Percentiles rank a stretch among this genome's conserved stretches.
Evolutionary conservation across 35 echinoderm and acorn worm species (phyloP).

Genomic region (Ptychodera flava): DNA sequence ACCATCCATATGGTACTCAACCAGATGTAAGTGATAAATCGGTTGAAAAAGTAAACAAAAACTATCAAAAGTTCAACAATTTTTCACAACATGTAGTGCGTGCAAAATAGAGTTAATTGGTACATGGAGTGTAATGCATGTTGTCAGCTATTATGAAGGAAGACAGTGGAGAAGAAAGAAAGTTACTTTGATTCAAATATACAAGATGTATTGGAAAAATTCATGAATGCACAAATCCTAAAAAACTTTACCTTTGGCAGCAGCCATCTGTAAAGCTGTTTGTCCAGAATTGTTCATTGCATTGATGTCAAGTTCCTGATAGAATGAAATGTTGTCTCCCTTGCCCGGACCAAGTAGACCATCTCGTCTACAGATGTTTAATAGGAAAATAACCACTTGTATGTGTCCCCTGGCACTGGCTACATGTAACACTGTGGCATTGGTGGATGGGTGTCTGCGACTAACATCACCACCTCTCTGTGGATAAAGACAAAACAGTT

Average conservation of each 20-base stretch:
- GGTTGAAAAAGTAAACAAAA: no score
- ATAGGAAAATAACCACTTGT: constrained; percentile 60
- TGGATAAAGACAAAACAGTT: neutral
- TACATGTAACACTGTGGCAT: constrained; percentile 81
- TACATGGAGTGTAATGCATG: no score
- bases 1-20: no score
- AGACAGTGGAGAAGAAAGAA: no score
- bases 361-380: constrained; percentile 40
- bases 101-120: no score
- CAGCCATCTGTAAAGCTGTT: constrained; percentile 81
- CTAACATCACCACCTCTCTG: constrained; percentile 87
- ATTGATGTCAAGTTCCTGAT: constrained; percentile 63
- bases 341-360: neutral
- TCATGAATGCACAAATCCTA: no score
- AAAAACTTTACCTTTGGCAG: constrained; percentile 86
- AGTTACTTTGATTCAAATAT: no score
- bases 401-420: constrained; percentile 75
- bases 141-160: no score
- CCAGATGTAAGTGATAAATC: no score
- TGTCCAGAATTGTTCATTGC: constrained; percentile 61
- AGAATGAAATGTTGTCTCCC: neutral
- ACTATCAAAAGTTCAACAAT: no score
- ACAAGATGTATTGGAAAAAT: no score
- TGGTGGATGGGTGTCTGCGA: constrained; percentile 65
- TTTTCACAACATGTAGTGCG: no score